Evolutionary conservation across 1,140 invertebrate species (phyloP).

Genomic region (Platyscapa corneri): DNA sequence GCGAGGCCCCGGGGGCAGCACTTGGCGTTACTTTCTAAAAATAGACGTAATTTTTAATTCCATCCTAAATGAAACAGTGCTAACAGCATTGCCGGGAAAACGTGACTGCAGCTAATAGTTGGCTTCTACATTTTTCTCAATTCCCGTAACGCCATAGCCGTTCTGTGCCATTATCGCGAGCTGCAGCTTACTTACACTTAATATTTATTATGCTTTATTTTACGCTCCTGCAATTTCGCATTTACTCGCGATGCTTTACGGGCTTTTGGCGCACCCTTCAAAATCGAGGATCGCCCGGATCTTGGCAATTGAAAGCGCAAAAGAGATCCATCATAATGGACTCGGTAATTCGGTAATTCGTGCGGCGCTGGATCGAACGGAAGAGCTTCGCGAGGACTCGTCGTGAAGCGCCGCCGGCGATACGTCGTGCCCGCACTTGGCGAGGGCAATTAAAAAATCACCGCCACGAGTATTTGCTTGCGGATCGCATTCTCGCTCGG

Average conservation of each 20-base stretch:
- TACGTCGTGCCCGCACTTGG: background rate
- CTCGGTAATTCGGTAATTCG: no score
- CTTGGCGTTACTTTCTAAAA: background rate
- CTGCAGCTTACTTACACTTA: background rate
- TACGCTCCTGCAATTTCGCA: no score
- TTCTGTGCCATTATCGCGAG: background rate
- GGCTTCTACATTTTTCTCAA: background rate
- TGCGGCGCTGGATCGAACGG: no score
- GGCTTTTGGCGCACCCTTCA: no score
- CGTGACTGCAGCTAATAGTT: background rate
- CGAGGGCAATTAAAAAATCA: background rate
- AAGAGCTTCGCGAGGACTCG: no score
- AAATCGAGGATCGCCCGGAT: no score
- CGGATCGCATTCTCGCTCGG: no score
- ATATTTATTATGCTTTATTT: no score
- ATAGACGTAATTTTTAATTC: background rate
- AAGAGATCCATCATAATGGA: no score
- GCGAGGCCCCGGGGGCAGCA: background rate
- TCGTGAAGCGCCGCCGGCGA: no score
- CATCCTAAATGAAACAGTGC: background rate
- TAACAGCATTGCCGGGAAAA: background rate
- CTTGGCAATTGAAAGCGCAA: background rate
- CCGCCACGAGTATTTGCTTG: background rate
- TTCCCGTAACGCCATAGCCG: background rate
- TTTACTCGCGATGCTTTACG: no score